Conservation (phyloP, 2,797 vertebrate genomes). For the Saxicola maurus region DNA sequence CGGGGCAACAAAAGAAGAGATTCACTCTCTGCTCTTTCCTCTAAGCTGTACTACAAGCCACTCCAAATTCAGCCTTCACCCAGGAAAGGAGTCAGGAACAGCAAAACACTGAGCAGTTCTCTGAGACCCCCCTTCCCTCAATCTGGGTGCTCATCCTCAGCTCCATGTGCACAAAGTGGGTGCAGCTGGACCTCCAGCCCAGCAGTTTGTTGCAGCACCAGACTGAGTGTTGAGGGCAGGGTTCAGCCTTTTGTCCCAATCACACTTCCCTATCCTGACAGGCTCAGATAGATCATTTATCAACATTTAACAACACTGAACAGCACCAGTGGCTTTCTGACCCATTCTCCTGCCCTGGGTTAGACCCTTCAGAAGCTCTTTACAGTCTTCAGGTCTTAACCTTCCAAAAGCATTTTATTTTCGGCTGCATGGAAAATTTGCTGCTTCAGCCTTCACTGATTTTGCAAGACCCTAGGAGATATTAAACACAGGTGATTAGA, state of each 20-base stretch:
- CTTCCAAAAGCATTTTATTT: background rate
- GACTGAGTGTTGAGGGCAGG: background rate
- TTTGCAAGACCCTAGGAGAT: slow-evolving; percentile 21
- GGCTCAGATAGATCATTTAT: background rate
- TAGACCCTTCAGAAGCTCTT: background rate
- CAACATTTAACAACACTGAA: background rate
- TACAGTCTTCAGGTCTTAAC: background rate
- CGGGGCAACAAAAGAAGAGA: background rate
- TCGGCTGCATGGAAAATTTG: background rate
- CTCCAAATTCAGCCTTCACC: background rate
- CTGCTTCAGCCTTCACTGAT: slow-evolving; percentile 6
- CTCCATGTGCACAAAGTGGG: background rate
- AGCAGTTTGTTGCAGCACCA: background rate
- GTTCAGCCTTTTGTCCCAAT: background rate
- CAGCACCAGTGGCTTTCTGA: background rate
- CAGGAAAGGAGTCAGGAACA: background rate
- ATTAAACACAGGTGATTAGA: slow-evolving; percentile 39
- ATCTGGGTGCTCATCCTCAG: background rate
- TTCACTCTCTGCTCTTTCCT: background rate
- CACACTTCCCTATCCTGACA: background rate
- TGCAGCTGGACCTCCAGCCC: background rate
- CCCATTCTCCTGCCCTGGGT: background rate
- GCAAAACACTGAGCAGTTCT: background rate
- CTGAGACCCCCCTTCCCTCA: background rate
- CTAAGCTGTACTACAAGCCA: background rate